phyloP scores from a whole-genome alignment of 2,888 invertebrate genomes.

The Xestoiulus laeticollis region DNA sequence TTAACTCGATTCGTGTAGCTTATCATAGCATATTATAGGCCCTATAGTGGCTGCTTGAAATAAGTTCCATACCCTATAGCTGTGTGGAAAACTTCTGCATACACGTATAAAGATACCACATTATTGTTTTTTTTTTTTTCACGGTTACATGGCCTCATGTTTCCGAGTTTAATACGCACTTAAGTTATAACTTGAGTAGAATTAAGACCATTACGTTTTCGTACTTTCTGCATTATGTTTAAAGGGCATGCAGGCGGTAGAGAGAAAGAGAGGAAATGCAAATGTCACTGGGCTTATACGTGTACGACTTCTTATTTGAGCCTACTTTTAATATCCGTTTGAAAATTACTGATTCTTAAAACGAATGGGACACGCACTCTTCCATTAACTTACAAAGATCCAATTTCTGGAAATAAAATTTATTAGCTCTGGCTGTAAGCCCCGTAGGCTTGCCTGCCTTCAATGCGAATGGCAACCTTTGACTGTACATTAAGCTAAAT shows the following conservation, averaged over 20 bases:
- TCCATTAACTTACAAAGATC: conserved; percentile 26
- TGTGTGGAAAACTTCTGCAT: too few relatives aligned
- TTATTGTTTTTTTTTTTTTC: not conserved
- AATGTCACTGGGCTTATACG: not conserved
- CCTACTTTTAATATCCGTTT: conserved; percentile 26
- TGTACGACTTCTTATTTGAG: not conserved
- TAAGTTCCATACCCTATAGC: too few relatives aligned
- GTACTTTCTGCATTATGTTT: not conserved
- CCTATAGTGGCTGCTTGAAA: too few relatives aligned
- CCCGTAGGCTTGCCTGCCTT: not conserved
- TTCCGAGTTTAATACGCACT: not conserved
- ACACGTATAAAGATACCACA: too few relatives aligned
- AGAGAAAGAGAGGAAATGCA: conserved; percentile 12
- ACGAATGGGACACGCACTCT: conserved; percentile 17
- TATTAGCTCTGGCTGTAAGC: not conserved
- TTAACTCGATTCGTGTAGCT: too few relatives aligned
- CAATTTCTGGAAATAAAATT: conserved; percentile 26
- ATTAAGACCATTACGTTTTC: conserved; percentile 26
- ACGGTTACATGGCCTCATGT: not conserved
- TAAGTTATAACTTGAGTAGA: not conserved
- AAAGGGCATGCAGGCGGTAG: not conserved
- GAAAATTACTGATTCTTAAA: conserved; percentile 19
- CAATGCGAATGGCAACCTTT: not conserved
- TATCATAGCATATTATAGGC: too few relatives aligned
- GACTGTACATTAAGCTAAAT: conserved; percentile 9